Base-by-base conservation (phyloP, 92 coral and sea anemone species). In the Scolanthus callimorphus region DNA sequence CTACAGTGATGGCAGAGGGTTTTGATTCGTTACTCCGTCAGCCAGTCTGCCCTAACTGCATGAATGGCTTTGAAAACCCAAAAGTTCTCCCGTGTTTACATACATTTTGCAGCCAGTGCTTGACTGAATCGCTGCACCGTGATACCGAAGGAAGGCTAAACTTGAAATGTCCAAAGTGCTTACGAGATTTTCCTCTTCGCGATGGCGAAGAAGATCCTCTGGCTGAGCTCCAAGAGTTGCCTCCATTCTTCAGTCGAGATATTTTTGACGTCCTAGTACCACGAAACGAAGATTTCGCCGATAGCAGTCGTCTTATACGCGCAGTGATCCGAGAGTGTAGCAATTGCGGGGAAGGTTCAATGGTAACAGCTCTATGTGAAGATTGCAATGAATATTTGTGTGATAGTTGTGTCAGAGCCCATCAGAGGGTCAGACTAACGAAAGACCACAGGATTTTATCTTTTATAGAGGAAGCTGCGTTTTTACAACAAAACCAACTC, bases 51-150 rank as follows among this genome's bases (percentile, higher is more conserved):
- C 88, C 96, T 55, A 63, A 71, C 70, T 92, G 98, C 76, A 86
- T 69, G 27, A 84, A 65, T 77, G 91, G 73, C 81, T 85, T 80
- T 72, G 96, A 92, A 51, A 85, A 88, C 71, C 94, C 95, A 22
- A 92, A 74, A 83, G 90, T 92, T 80, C 70, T 92, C 55, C 98
- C 98, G 52, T 92, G 98, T 92, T 92, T 92, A 92, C 98, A 92
- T 90, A 88, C 98, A 48, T 92, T 84, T 68, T 92, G 98, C 62
- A 85, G 74, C 70, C 86, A 68, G 53, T 92, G 98, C 67, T 76
- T 92, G 62, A 84, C 58, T 84, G 85, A 80, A 75, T 91, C 90
- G 39, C 76, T 92, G 54, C 97, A 88, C 61, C 84, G 81, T 28
- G 86, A 80, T 65, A 50, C 60, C 60, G 74, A 68, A 31, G 98